These are phyloP conservation scores for Lophochroa leadbeateri DNA, from an alignment of 2,113 vertebrate species.

Conservation along the genomic window DNA sequence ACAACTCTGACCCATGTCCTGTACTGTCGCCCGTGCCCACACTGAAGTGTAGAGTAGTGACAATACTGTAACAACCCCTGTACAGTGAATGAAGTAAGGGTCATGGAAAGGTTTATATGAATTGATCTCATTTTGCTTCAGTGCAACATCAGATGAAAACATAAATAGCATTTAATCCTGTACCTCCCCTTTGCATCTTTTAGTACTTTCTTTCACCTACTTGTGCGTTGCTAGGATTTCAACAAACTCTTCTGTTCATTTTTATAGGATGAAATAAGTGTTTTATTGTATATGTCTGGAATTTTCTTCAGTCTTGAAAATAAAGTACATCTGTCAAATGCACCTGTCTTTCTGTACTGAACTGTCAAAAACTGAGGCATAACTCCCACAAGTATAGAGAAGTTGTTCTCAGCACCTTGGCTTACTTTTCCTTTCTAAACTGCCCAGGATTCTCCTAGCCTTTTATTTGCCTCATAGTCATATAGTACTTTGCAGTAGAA, in stretches of 20 bases:
- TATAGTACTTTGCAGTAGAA: background rate
- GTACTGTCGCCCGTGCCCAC: fast-evolving
- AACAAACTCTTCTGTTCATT: background rate
- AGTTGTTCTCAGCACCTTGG: background rate
- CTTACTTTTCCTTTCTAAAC: background rate
- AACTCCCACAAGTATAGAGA: background rate
- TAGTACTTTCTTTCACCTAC: background rate
- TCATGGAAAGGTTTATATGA: background rate
- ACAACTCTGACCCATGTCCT: background rate
- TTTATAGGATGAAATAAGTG: background rate
- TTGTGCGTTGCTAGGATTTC: background rate
- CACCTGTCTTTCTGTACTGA: background rate
- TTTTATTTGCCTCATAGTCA: constrained; percentile 1
- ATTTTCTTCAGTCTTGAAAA: constrained; percentile 34
- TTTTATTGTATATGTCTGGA: background rate
- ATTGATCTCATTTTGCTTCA: background rate
- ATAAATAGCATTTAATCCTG: background rate
- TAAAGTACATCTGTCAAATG: background rate
- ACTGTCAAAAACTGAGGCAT: constrained; percentile 12
- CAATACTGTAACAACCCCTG: background rate
- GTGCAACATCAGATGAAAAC: background rate
- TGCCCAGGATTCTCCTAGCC: background rate
- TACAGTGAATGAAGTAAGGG: background rate
- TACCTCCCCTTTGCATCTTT: background rate
- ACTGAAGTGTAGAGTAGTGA: fast-evolving